Base-by-base conservation (phyloP, 1,140 invertebrate species). In the Wiebesia pumilae region DNA sequence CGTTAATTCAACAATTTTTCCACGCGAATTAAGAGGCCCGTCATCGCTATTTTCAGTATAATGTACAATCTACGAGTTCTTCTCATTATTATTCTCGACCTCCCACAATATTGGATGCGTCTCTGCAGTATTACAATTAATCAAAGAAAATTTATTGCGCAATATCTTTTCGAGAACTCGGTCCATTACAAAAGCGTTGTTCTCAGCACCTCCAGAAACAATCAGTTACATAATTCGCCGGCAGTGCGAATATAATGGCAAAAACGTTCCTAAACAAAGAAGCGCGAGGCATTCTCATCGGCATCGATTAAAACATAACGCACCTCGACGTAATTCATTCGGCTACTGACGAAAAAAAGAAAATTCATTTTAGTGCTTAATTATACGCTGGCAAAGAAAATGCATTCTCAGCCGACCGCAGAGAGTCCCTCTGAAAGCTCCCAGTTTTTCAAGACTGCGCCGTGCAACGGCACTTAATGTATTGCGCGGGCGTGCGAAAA, bases 251-350 rank as follows among this genome's bases (percentile, higher is more conserved):
- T 69, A 9, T 0, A 69, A 16, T 9, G 65, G 30, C 19, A 33
- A 69, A 69, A 24, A 24, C 65, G 30, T 21, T 33, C 24, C 33
- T 3, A 38, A 81, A 43, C 58, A 14, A 54, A 73, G 24, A 51
- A 47, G n/a, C 0, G 16, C 27, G 16, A 73, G 10, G 0, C 80
- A 30, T 40, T 30, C 35, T 30, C 35, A 69, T 21, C n/a, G 65
- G 21, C 9, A 62, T 43, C 58, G 43, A 67, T 62, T 62, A 81
- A 81, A 81, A 73, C 40, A 82, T 51, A 82, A 82, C 33, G 24
- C 30, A n/a, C 16, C 16, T 62, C 69, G 30, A 3, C 58, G 27
- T 14, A 62, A 62, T 62, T 62, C 24, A 62, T 27, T 27, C 0
- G 27, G 27, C 2, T n/a, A n/a, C 58, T 27, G 27, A 62, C 58